These are phyloP conservation scores for Sarotherodon lohbergeri DNA, from an alignment of 2,113 vertebrate genomes.

Conservation along the genomic window DNA sequence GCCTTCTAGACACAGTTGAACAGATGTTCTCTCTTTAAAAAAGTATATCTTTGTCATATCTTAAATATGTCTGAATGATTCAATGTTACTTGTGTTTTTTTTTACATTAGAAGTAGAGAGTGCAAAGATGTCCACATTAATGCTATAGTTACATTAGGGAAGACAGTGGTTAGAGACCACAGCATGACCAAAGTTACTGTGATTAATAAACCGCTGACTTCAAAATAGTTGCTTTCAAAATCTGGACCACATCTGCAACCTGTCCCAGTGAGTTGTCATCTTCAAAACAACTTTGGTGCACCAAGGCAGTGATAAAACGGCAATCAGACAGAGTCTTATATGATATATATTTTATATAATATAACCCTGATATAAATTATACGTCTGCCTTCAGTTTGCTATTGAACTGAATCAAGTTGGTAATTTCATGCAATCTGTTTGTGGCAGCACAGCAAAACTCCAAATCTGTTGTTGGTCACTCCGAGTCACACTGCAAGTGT, in stretches of 20 bases:
- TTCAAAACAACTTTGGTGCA: background rate
- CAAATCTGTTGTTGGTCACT: background rate
- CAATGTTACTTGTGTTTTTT: background rate
- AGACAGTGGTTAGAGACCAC: background rate
- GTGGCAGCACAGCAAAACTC: background rate
- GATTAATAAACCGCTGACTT: background rate
- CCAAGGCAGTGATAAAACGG: background rate
- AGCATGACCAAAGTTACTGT: background rate
- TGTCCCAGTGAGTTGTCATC: background rate
- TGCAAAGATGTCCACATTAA: background rate
- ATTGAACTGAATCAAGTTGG: background rate
- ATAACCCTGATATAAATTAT: background rate
- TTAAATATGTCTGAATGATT: background rate
- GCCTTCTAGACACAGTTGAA: background rate
- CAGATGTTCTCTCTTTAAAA: background rate
- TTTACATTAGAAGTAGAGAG: background rate
- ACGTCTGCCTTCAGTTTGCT: background rate
- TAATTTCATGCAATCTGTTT: background rate
- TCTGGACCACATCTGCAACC: background rate
- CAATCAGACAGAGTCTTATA: background rate
- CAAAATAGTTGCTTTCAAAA: background rate
- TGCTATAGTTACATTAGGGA: background rate
- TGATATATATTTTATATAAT: background rate
- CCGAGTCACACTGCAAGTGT: background rate
- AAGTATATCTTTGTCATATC: background rate